A percentile compares a stretch with the other conserved stretches of the same genome.
phyloP scores from a whole-genome alignment of 2,797 vertebrate genomes.

The Cirrhinus mrigala region DNA sequence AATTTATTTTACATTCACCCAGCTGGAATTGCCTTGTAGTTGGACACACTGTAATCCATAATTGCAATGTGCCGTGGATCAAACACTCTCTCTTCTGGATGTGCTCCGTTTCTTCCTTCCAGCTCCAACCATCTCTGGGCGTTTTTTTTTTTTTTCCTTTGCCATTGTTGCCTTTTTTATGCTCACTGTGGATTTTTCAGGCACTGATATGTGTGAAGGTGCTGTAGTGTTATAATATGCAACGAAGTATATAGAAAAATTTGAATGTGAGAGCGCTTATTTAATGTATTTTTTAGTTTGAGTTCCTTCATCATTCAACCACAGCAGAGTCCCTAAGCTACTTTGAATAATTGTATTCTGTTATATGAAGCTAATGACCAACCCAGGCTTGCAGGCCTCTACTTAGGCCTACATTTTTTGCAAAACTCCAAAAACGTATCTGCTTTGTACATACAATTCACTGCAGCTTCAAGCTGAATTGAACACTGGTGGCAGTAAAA shows the following conservation, averaged over 20 bases:
- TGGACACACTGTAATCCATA: constrained; percentile 36
- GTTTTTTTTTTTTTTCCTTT: constrained; percentile 9
- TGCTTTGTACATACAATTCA: background rate
- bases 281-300: background rate
- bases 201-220: background rate
- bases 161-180: constrained; percentile 11
- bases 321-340: background rate
- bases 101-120: constrained; percentile 26
- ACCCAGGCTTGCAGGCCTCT: background rate
- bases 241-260: background rate
- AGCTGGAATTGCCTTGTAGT: constrained; percentile 37
- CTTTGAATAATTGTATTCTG: background rate
- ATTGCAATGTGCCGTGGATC: constrained; percentile 29
- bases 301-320: background rate
- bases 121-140: background rate
- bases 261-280: background rate
- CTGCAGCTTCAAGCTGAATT: background rate
- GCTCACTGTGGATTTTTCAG: constrained; percentile 1
- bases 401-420: background rate
- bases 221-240: background rate
- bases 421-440: background rate
- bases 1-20: constrained; percentile 35
- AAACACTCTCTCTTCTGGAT: constrained; percentile 32
- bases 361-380: background rate
- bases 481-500: background rate